A percentile compares a stretch with the other conserved stretches of the same genome.
These are phyloP conservation scores for Leptocoma aspasia DNA, from an alignment of 2,113 vertebrate species.

Conservation along the genomic window DNA sequence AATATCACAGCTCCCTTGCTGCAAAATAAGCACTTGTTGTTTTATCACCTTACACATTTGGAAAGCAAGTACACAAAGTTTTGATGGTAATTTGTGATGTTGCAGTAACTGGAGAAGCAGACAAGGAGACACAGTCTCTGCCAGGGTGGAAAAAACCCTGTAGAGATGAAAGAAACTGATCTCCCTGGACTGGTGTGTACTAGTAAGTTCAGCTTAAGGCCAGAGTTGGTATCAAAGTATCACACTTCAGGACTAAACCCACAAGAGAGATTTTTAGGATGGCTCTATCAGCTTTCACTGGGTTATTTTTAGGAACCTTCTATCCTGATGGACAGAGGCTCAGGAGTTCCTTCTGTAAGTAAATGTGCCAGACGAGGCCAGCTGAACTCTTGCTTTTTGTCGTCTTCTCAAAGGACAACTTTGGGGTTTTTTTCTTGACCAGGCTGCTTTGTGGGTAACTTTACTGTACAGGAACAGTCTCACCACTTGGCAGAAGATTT, in stretches of 20 bases:
- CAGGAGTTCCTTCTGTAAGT: not conserved
- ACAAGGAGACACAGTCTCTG: not conserved
- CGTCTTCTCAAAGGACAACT: rapidly evolving
- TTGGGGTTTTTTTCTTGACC: not conserved
- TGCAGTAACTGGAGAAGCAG: not conserved
- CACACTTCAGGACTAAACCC: not conserved
- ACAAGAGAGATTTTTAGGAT: not conserved
- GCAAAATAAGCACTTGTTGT: not conserved
- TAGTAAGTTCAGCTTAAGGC: not conserved
- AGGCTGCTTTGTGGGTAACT: not conserved
- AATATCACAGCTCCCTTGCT: not conserved
- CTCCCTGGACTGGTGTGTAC: not conserved
- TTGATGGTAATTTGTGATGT: not conserved
- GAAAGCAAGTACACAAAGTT: not conserved
- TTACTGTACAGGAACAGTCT: not conserved
- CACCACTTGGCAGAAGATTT: not conserved
- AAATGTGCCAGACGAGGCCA: rapidly evolving
- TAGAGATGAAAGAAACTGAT: constrained; percentile 19
- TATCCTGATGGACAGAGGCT: not conserved
- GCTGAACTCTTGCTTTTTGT: not conserved
- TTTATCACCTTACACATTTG: not conserved
- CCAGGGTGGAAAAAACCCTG: not conserved
- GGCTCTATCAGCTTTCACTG: not conserved
- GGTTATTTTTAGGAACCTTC: not conserved
- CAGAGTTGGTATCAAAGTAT: not conserved